Conservation (phyloP, 2,888 invertebrate species). For the Meteorus cinctellus region DNA sequence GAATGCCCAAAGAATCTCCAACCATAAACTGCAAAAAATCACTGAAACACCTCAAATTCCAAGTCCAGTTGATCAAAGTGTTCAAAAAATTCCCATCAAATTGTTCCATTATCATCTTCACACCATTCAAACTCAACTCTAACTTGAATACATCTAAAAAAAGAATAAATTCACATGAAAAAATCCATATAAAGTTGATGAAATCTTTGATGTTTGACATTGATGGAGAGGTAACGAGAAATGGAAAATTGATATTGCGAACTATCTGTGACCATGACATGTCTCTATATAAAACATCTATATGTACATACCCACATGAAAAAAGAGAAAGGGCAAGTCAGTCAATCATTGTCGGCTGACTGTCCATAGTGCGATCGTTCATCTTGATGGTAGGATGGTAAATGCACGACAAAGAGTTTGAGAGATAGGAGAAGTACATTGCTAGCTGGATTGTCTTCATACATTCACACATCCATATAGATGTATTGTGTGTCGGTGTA, state of each 20-base stretch:
- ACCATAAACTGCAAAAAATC: too few species aligned
- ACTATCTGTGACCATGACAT: slow-evolving; percentile 11
- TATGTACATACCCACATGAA: background rate
- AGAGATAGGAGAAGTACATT: background rate
- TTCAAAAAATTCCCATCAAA: too few species aligned
- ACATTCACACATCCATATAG: background rate
- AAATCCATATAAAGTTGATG: background rate
- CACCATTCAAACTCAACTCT: too few species aligned
- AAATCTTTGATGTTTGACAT: slow-evolving; percentile 16
- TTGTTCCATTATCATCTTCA: too few species aligned
- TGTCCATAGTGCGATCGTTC: slow-evolving; percentile 24
- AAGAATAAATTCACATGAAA: background rate
- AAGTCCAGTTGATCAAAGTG: too few species aligned
- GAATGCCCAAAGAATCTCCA: too few species aligned
- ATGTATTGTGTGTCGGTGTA: background rate
- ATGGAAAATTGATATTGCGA: slow-evolving; percentile 17
- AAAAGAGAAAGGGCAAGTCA: slow-evolving; percentile 6
- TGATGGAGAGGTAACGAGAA: slow-evolving; percentile 10
- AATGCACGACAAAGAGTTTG: background rate
- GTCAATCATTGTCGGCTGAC: slow-evolving; percentile 28
- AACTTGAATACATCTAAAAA: background rate
- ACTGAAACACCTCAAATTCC: too few species aligned
- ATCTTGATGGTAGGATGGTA: slow-evolving; percentile 18
- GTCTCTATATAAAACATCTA: background rate
- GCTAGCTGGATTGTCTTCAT: background rate